Evolutionary conservation across 1,140 invertebrate genomes (phyloP).

Genomic region (Pseudomyrmex cubaensis): DNA sequence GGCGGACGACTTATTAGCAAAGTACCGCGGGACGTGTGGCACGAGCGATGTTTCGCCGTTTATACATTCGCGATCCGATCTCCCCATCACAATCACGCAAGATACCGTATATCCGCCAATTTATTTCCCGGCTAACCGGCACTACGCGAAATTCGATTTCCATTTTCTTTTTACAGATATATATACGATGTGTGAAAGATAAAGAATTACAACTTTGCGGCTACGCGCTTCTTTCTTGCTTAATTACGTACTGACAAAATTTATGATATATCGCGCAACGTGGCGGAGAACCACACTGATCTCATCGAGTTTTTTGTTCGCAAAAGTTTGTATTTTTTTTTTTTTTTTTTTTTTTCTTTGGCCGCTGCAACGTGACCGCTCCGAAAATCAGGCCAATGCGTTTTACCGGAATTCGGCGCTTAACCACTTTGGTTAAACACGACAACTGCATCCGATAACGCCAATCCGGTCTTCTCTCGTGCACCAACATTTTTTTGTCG

Average conservation of each 20-base stretch:
- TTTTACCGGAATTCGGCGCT: background rate
- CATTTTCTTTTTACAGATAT: slow-evolving; percentile 1
- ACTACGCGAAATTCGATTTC: too few species aligned
- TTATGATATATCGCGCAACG: background rate
- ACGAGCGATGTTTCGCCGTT: slow-evolving; percentile 48
- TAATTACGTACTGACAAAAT: background rate
- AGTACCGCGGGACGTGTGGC: slow-evolving; percentile 69
- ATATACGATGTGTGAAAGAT: background rate
- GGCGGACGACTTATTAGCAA: slow-evolving; percentile 73
- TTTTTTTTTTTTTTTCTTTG: background rate
- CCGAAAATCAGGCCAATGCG: slow-evolving; percentile 60
- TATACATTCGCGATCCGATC: slow-evolving; percentile 16
- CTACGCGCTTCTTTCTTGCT: background rate
- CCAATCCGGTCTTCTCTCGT: background rate
- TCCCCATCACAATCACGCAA: background rate
- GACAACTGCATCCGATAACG: too few species aligned
- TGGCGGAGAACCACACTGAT: too few species aligned
- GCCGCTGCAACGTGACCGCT: background rate
- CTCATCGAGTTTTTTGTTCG: too few species aligned
- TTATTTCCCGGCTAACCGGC: background rate
- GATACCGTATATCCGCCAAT: background rate
- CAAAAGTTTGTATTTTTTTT: background rate
- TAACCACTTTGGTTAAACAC: too few species aligned
- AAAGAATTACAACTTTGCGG: background rate
- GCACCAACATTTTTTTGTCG: too few species aligned